Evolutionary conservation across 2,888 invertebrate genomes (phyloP), one percentile per base, ranked within the genome.

Genomic region (Rotaria socialis): DNA sequence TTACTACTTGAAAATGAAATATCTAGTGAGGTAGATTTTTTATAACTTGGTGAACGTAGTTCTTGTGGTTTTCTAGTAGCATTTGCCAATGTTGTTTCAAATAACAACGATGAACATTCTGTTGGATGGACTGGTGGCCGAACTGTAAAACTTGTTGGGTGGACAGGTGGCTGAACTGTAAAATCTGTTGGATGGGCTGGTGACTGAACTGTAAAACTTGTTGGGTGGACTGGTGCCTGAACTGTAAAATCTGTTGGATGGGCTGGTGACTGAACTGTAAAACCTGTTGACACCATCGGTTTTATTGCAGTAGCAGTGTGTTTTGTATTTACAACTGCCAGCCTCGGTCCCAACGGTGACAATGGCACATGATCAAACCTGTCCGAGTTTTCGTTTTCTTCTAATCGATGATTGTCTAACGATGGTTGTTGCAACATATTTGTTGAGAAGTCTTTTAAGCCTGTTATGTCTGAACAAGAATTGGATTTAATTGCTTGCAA

Each of bases 391-490:
- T 35, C 16, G 0, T 27, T 27, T 67, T 27, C 14, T 35, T 16
- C 27, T 67, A 4, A 10, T 16, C 10, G n/a, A 27, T 67, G 19
- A 19, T 35, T 24, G 35, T 35, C 35, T 2, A 67, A 19, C 5
- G 35, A 67, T 35, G 16, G 5, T 67, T 16, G 35, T 27, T 35
- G 35, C 0, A 35, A 3, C 16, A 19, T 67, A 14, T 8, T 16
- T 19, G 7, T 0, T 35, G 27, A 67, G 35, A 11, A 16, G 5
- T 35, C 24, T 35, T 14, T 5, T 67, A 67, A 67, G 35, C 47
- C 47, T 47, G 80, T 5, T 67, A 67, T 35, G 35, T 80, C n/a
- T 47, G 80, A 80, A 80, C 80, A 80, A 47, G 80, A 80, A 80
- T 80, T 80, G 0, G 47, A 47, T 47, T n/a, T 43, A n/a, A 80